Conservation (phyloP, 2,797 vertebrate genomes). For the Falco biarmicus region DNA sequence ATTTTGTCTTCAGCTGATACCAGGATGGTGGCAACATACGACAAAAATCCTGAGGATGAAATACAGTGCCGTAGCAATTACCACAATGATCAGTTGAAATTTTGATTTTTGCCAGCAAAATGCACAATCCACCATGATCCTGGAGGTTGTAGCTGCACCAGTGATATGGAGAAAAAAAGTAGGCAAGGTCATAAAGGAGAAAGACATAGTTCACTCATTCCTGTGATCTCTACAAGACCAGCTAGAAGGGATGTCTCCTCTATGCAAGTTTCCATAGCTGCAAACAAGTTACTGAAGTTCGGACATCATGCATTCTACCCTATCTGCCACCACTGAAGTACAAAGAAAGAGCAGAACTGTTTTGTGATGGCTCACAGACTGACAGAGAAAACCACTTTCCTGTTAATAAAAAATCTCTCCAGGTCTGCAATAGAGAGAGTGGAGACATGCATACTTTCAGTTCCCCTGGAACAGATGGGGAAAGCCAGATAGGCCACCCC, state of each 20-base stretch:
- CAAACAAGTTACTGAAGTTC: background rate
- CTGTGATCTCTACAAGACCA: background rate
- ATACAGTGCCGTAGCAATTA: background rate
- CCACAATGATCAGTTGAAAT: background rate
- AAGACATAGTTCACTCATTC: background rate
- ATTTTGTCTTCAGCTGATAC: background rate
- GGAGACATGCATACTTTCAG: background rate
- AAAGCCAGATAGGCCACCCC: background rate
- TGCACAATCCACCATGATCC: background rate
- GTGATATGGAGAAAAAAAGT: background rate
- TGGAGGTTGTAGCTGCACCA: background rate
- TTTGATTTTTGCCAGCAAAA: background rate
- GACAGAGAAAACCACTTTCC: background rate
- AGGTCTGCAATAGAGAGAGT: background rate
- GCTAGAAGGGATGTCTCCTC: background rate
- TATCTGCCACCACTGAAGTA: background rate
- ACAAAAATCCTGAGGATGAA: background rate
- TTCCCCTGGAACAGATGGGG: background rate
- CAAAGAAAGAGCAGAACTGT: background rate
- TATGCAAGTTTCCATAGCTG: background rate
- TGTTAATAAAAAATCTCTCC: background rate
- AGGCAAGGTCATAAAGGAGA: background rate
- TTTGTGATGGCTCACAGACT: background rate
- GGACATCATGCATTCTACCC: background rate
- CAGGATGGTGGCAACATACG: background rate